Evolutionary conservation across 23 tunicate genomes (phyloP), one percentile per base, ranked within the genome.

Genomic region (Oikopleura albicans): DNA sequence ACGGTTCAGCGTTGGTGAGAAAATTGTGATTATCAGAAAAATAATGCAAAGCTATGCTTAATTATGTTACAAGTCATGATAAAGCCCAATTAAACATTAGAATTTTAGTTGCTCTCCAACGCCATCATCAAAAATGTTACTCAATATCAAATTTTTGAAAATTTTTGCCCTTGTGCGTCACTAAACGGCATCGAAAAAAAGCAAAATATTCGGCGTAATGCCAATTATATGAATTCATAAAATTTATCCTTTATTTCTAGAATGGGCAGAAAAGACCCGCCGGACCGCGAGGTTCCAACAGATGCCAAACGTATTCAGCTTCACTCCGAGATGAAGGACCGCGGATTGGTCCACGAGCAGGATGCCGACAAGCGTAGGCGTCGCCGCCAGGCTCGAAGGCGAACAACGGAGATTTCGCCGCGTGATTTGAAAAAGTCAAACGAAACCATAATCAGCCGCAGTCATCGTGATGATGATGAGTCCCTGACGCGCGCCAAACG

Each of bases 191-290:
- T 49, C 59, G n/a, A 22, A 49, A 49, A 49, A 49, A n/a, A n/a
- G n/a, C n/a, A n/a, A n/a, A n/a, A n/a, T n/a, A n/a, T n/a, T n/a
- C n/a, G n/a, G n/a, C n/a, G n/a, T n/a, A n/a, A n/a, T n/a, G n/a
- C n/a, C n/a, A n/a, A n/a, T n/a, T n/a, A n/a, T n/a, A n/a, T n/a
- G n/a, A n/a, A n/a, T n/a, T n/a, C n/a, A n/a, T n/a, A n/a, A n/a
- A n/a, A n/a, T n/a, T n/a, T n/a, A n/a, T n/a, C n/a, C n/a, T n/a
- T 49, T 49, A 8, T 22, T 49, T 49, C 59, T 22, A 8, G 59
- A 49, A 49, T 49, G 59, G 79, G 79, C 79, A 71, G 35, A 71
- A 71, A 71, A 71, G 79, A 71, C 31, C 34, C 27, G 2, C 79
- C 79, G 34, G 16, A 49, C 12, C 63, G 22, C 63, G 22, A 49